A percentile compares a stretch with the other conserved stretches of the same genome.
phyloP scores from a whole-genome alignment of 2,888 invertebrate species.

The Clepsis dumicolana region DNA sequence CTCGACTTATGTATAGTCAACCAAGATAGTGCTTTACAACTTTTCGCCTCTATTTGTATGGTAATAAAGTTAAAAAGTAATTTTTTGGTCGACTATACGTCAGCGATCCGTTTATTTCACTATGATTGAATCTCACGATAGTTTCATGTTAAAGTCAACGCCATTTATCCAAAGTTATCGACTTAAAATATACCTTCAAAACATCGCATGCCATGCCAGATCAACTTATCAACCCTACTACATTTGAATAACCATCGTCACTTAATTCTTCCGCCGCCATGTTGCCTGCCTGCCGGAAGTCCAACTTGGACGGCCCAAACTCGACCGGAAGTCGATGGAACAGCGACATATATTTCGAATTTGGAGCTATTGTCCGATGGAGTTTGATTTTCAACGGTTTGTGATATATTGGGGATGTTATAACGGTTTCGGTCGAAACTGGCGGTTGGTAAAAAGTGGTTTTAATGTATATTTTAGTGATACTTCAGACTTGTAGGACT shows the following conservation, averaged over 20 bases:
- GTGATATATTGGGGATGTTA: constrained; percentile 13
- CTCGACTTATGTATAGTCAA: no score
- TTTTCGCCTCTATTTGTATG: no score
- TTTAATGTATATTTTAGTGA: not conserved
- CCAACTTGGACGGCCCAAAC: constrained; percentile 85
- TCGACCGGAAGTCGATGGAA: constrained; percentile 82
- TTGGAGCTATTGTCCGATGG: constrained; percentile 71
- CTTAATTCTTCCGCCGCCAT: constrained; percentile 83
- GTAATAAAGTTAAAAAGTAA: no score
- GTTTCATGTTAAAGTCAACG: no score
- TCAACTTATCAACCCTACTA: constrained; percentile 54
- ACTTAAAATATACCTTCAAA: constrained; percentile 11
- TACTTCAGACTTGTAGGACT: not conserved
- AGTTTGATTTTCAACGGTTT: constrained; percentile 37
- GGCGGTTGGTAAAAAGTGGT: not conserved
- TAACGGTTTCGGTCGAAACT: not conserved
- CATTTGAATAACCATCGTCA: constrained; percentile 83
- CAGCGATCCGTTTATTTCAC: no score
- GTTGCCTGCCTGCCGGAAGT: constrained; percentile 80
- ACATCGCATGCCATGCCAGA: constrained; percentile 38
- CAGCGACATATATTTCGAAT: constrained; percentile 85
- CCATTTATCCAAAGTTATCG: not conserved
- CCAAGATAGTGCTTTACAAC: no score
- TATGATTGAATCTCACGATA: no score
- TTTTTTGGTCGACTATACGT: no score